Conservation (phyloP, 2,888 invertebrate species). For the Calameuta pallipes region DNA sequence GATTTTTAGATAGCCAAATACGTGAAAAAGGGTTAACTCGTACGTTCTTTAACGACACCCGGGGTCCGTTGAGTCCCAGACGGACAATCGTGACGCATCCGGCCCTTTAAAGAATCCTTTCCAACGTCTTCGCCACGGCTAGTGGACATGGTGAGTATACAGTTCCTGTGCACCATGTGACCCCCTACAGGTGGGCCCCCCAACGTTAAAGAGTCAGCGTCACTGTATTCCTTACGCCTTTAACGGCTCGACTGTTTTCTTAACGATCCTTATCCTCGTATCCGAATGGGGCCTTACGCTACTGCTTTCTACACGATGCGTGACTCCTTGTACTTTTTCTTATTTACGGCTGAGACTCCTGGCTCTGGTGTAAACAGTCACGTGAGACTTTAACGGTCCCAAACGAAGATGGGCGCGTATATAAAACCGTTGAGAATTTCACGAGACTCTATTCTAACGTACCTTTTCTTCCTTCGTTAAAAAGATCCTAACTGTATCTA, state of each 20-base stretch:
- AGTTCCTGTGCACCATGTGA: constrained; percentile 29
- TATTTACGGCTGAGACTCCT: neutral
- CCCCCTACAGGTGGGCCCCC: constrained; percentile 52
- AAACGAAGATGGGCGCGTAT: neutral
- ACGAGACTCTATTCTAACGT: neutral
- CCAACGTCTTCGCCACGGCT: constrained; percentile 51
- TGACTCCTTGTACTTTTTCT: neutral
- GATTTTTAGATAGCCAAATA: neutral
- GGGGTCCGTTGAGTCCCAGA: neutral
- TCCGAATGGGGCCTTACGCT: neutral
- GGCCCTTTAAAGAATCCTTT: constrained; percentile 44
- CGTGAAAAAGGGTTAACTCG: neutral
- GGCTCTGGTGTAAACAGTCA: neutral
- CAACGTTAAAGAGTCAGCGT: neutral
- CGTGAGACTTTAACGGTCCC: neutral
- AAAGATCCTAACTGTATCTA: neutral
- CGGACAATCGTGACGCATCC: constrained; percentile 6
- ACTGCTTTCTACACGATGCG: neutral
- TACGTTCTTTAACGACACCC: neutral
- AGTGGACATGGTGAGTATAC: constrained; percentile 14
- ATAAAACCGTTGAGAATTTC: neutral
- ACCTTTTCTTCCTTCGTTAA: neutral
- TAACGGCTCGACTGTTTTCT: neutral
- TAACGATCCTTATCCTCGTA: neutral
- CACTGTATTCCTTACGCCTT: neutral